A percentile compares a stretch with the other conserved stretches of the same genome.
phyloP scores from a whole-genome alignment of 2,797 vertebrate genomes.

The Choloepus didactylus region DNA sequence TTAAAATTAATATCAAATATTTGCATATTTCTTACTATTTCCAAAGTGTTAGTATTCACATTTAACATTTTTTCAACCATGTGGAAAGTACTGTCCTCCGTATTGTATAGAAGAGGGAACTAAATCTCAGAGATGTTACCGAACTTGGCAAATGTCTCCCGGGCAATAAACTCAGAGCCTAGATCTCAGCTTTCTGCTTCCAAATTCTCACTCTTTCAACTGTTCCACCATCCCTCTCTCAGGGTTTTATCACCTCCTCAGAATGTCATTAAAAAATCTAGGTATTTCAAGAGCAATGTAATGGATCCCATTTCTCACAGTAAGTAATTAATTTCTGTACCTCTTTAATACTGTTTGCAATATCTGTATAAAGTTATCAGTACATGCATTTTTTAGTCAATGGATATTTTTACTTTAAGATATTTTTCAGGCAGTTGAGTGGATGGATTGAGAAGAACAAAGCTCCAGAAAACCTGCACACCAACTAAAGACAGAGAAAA shows the following conservation, averaged over 20 bases:
- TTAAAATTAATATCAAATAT: neutral
- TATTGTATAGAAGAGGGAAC: neutral
- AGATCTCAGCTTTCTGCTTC: neutral
- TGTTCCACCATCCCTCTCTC: neutral
- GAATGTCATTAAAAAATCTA: neutral
- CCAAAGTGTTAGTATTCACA: neutral
- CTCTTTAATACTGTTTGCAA: neutral
- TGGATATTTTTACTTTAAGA: neutral
- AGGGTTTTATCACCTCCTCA: neutral
- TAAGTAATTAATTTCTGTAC: neutral
- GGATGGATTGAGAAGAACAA: neutral
- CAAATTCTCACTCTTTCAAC: neutral
- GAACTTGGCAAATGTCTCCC: neutral
- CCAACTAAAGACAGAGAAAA: neutral
- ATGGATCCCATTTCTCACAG: neutral
- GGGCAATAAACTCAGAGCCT: neutral
- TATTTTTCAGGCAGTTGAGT: neutral
- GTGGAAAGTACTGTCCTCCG: neutral
- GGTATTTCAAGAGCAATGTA: neutral
- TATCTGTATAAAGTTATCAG: neutral
- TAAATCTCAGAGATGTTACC: neutral
- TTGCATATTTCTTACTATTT: neutral
- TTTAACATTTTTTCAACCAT: neutral
- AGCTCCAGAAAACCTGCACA: neutral
- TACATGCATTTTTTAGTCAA: neutral